Conservation (phyloP, 2,888 invertebrate genomes). For the Pachymerium ferrugineum region DNA sequence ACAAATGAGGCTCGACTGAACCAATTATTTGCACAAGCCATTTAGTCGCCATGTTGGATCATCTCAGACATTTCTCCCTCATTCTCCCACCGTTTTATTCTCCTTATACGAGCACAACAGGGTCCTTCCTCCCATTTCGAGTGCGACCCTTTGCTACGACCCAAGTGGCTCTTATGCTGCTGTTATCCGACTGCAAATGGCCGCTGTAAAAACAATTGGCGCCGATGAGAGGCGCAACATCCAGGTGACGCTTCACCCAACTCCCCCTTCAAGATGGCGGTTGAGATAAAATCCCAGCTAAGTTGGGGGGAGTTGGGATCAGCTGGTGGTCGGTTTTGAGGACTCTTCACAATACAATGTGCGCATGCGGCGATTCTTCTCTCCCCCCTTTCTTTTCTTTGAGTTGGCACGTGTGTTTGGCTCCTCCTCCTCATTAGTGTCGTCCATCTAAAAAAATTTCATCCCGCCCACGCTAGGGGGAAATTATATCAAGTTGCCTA, state of each 20-base stretch:
- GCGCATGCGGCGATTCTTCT: background rate
- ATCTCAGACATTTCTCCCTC: background rate
- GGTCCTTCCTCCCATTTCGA: slow-evolving; percentile 12
- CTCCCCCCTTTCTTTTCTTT: background rate
- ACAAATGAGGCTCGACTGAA: background rate
- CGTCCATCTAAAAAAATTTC: background rate
- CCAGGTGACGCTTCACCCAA: background rate
- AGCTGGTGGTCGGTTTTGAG: background rate
- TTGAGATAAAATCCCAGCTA: background rate
- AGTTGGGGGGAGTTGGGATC: background rate
- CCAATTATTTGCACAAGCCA: slow-evolving; percentile 14
- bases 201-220: slow-evolving; percentile 21
- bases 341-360: background rate
- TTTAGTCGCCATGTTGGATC: slow-evolving; percentile 15
- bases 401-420: background rate
- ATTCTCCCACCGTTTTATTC: background rate
- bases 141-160: slow-evolving; percentile 10
- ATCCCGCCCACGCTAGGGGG: background rate
- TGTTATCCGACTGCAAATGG: slow-evolving; percentile 9
- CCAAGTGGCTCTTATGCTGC: slow-evolving; percentile 15
- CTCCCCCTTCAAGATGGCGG: background rate
- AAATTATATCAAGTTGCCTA: slow-evolving; percentile 18
- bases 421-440: slow-evolving; percentile 7
- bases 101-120: slow-evolving; percentile 15
- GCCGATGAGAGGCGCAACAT: background rate